phyloP scores from a whole-genome alignment of 1,140 invertebrate genomes.

The Probaryconus sp. region DNA sequence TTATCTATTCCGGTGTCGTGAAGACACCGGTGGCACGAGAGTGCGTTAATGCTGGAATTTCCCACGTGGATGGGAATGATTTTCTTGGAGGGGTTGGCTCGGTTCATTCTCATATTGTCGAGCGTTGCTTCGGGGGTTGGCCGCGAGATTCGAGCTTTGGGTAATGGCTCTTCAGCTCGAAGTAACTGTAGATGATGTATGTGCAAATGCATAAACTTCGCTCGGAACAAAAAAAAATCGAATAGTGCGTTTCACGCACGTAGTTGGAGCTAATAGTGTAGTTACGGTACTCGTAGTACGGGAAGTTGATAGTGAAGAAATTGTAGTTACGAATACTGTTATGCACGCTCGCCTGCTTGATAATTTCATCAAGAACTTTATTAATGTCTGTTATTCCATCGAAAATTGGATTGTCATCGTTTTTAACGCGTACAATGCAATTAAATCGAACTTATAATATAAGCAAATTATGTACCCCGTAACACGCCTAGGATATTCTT shows the following conservation, averaged over 20 bases:
- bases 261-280: constrained; percentile 45
- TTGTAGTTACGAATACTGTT: constrained; percentile 51
- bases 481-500: no score
- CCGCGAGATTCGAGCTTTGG: constrained; percentile 4
- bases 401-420: constrained; percentile 43
- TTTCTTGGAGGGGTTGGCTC: no score
- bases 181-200: constrained; percentile 46
- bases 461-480: no score
- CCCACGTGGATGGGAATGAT: constrained; percentile 3
- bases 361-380: constrained; percentile 44
- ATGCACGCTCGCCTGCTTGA: constrained; percentile 20
- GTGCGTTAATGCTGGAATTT: constrained; percentile 18
- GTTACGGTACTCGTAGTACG: constrained; percentile 38
- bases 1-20: constrained; percentile 4
- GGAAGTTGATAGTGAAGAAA: constrained; percentile 46
- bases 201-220: constrained; percentile 18
- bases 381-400: constrained; percentile 47
- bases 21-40: constrained; percentile 3
- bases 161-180: constrained; percentile 41
- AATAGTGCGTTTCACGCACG: constrained; percentile 54
- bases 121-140: constrained; percentile 23
- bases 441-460: no score
- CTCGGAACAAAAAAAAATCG: constrained; percentile 41
- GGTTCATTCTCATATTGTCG: no score
- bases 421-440: constrained; percentile 25